These are phyloP conservation scores for Eira barbara DNA, from an alignment of 2,113 vertebrate species.

Conservation along the genomic window DNA sequence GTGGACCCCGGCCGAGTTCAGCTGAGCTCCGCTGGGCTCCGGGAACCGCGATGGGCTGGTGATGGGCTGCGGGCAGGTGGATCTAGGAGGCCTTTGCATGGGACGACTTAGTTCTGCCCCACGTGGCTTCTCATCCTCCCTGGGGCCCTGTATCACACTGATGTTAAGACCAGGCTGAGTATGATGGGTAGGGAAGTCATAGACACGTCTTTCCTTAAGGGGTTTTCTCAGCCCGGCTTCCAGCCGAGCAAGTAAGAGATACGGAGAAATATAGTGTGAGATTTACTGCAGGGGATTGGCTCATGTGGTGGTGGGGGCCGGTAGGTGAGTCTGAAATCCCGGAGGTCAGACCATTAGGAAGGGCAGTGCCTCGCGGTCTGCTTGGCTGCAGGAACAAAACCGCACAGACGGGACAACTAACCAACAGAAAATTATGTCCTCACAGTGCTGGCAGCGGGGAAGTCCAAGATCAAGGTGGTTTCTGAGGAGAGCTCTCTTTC, in stretches of 20 bases:
- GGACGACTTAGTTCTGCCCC: not conserved
- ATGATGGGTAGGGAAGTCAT: not conserved
- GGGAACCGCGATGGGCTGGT: not conserved
- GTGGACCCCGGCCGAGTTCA: fast-evolving
- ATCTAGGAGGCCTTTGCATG: not conserved
- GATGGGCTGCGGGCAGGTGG: not conserved
- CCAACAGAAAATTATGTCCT: not conserved
- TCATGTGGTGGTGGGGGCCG: not conserved
- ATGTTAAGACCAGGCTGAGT: not conserved
- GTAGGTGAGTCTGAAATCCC: not conserved
- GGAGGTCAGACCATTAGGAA: not conserved
- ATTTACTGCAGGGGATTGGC: not conserved
- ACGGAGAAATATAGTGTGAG: not conserved
- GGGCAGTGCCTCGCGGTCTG: not conserved
- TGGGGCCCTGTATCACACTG: not conserved
- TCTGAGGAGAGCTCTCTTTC: not conserved
- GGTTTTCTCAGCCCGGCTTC: not conserved
- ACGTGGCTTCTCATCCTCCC: not conserved
- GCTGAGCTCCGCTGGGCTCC: not conserved
- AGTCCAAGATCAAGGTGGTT: not conserved
- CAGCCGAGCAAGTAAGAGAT: not conserved
- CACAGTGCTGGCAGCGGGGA: not conserved
- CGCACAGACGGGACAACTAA: not conserved
- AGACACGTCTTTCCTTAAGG: not conserved
- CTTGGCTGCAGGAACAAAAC: no score